A percentile compares a stretch with the other conserved stretches of the same genome.
Evolutionary conservation across 2,797 vertebrate species (phyloP).

Genomic region (Falco rusticolus): DNA sequence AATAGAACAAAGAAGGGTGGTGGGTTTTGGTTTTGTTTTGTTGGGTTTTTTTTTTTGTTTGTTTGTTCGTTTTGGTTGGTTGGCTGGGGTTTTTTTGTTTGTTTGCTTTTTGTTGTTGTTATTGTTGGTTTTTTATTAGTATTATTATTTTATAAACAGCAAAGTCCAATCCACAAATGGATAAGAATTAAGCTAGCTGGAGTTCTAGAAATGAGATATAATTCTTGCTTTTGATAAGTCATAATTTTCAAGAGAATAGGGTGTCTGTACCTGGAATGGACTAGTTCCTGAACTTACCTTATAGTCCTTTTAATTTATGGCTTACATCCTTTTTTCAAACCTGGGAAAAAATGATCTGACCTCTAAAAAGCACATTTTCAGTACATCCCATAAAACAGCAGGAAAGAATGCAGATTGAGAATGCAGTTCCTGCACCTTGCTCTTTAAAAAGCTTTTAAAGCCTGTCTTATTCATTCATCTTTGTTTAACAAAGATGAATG

Average conservation of each 20-base stretch:
- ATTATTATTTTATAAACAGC: background rate
- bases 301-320: conserved; percentile 66
- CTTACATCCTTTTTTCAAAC: conserved; percentile 61
- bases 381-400: conserved; percentile 71
- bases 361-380: conserved; percentile 77
- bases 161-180: background rate
- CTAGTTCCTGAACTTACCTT: conserved; percentile 58
- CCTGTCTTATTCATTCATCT: conserved; percentile 74
- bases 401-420: conserved; percentile 75
- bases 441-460: conserved; percentile 80
- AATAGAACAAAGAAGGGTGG: background rate
- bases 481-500: conserved; percentile 75
- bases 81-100: too few species aligned
- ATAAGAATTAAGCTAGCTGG: background rate
- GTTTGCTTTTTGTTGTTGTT: too few species aligned
- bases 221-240: conserved; percentile 64
- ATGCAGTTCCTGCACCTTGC: conserved; percentile 74
- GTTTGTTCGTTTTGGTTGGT: too few species aligned
- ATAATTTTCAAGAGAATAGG: conserved; percentile 35
- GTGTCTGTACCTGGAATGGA: conserved; percentile 38
- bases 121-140: too few species aligned
- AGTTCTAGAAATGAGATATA: conserved; percentile 26
- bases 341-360: conserved; percentile 72
- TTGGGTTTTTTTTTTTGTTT: background rate
- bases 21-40: background rate